These are phyloP conservation scores for Stramonita haemastoma DNA, from an alignment of 2,888 invertebrate genomes.

Conservation along the genomic window DNA sequence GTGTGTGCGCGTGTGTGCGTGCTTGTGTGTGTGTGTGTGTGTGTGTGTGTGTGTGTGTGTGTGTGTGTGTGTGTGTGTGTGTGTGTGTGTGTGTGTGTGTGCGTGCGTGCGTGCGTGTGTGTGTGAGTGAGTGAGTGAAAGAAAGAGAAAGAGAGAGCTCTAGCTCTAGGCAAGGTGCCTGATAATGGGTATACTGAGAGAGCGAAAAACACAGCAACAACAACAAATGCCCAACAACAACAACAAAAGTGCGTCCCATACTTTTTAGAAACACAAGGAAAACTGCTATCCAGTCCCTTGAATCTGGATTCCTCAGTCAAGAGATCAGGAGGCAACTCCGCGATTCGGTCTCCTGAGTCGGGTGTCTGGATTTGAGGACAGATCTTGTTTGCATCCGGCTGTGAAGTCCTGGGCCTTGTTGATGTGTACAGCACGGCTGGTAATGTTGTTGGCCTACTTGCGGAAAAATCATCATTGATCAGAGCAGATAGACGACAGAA, in stretches of 20 bases:
- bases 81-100: no score
- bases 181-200: neutral
- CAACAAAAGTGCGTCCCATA: conserved; percentile 55
- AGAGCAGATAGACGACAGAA: conserved; percentile 20
- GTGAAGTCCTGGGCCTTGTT: neutral
- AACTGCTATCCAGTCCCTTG: conserved; percentile 70
- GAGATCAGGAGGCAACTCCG: conserved; percentile 18
- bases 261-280: conserved; percentile 72
- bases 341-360: conserved; percentile 43
- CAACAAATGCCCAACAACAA: no score
- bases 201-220: conserved; percentile 18
- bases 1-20: neutral
- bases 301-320: conserved; percentile 48
- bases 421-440: neutral
- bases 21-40: neutral
- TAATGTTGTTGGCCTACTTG: neutral
- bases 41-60: conserved; percentile 12
- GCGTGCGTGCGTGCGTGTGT: no score
- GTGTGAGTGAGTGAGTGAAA: neutral
- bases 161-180: neutral
- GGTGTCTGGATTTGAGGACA: conserved; percentile 60
- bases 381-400: conserved; percentile 2
- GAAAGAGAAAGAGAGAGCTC: conserved; percentile 18
- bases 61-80: no score
- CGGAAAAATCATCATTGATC: neutral